Evolutionary conservation across 2,113 vertebrate species (phyloP).

Genomic region (Albula goreensis): DNA sequence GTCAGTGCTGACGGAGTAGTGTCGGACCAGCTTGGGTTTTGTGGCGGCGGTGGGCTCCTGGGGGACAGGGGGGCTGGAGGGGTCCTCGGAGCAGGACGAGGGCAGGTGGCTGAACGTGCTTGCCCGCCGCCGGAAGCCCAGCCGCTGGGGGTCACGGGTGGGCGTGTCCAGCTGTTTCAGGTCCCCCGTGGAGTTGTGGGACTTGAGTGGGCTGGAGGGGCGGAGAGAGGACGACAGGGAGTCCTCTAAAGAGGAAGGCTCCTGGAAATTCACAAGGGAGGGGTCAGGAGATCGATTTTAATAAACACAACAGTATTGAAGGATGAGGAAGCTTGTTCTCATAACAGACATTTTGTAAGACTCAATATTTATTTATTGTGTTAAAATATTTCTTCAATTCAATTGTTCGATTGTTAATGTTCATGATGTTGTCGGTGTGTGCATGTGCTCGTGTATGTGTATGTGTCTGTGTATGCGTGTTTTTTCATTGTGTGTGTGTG

Average conservation of each 20-base stretch:
- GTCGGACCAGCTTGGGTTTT: conserved; percentile 89
- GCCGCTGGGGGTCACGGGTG: conserved; percentile 59
- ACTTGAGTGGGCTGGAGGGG: conserved; percentile 54
- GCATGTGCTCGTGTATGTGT: conserved; percentile 9
- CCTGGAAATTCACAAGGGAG: conserved; percentile 42
- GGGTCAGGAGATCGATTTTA: neutral
- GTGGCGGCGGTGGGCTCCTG: conserved; percentile 65
- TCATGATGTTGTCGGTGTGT: neutral
- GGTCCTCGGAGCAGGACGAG: conserved; percentile 49
- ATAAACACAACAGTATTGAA: neutral
- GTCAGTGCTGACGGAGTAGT: conserved; percentile 97
- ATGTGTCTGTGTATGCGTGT: conserved; percentile 13
- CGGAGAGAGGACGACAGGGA: conserved; percentile 34
- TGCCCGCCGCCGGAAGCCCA: conserved; percentile 79
- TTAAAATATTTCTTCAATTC: neutral
- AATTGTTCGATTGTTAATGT: neutral
- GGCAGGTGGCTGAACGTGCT: conserved; percentile 88
- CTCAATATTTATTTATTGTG: no score
- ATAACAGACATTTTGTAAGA: no score
- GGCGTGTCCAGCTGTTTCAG: conserved; percentile 64
- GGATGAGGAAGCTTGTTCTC: no score
- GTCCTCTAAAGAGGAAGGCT: conserved; percentile 43
- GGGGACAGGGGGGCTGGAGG: conserved; percentile 48
- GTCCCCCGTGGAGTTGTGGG: conserved; percentile 79
- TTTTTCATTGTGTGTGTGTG: conserved; percentile 65